These are phyloP conservation scores for Acromyrmex charruanus DNA, from an alignment of 1,140 invertebrate species.

Conservation along the genomic window DNA sequence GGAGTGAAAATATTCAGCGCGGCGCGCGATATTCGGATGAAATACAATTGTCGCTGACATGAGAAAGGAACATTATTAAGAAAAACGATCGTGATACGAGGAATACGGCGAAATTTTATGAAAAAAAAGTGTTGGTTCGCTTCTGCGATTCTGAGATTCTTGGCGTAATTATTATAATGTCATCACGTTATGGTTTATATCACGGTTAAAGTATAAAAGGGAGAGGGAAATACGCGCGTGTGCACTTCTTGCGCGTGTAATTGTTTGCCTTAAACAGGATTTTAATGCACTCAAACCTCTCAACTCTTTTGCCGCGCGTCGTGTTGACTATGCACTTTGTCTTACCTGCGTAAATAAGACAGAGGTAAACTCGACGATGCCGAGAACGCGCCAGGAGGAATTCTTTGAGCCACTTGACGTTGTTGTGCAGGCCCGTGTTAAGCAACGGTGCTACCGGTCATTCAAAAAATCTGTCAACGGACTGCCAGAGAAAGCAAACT, in stretches of 20 bases:
- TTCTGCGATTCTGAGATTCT: neutral
- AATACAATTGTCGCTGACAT: neutral
- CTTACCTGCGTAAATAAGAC: slow-evolving; percentile 72
- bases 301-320: slow-evolving; percentile 52
- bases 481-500: slow-evolving; percentile 57
- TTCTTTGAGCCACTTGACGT: slow-evolving; percentile 65
- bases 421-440: slow-evolving; percentile 59
- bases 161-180: slow-evolving; percentile 46
- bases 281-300: slow-evolving; percentile 68
- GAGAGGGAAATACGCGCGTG: slow-evolving; percentile 9
- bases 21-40: neutral
- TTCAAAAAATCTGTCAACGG: slow-evolving; percentile 68
- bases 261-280: slow-evolving; percentile 65
- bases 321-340: slow-evolving; percentile 75
- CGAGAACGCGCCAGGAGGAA: slow-evolving; percentile 53
- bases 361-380: slow-evolving; percentile 22
- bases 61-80: neutral
- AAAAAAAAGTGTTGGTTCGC: slow-evolving; percentile 18
- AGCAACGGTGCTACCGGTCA: slow-evolving; percentile 65
- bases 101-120: neutral
- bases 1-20: neutral
- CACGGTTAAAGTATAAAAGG: slow-evolving; percentile 28
- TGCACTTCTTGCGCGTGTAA: slow-evolving; percentile 19
- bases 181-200: neutral
- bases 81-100: neutral